Evolutionary conservation across 2,888 invertebrate genomes (phyloP), one percentile per base, ranked within the genome.

Genomic region (Osmoderma eremita): DNA sequence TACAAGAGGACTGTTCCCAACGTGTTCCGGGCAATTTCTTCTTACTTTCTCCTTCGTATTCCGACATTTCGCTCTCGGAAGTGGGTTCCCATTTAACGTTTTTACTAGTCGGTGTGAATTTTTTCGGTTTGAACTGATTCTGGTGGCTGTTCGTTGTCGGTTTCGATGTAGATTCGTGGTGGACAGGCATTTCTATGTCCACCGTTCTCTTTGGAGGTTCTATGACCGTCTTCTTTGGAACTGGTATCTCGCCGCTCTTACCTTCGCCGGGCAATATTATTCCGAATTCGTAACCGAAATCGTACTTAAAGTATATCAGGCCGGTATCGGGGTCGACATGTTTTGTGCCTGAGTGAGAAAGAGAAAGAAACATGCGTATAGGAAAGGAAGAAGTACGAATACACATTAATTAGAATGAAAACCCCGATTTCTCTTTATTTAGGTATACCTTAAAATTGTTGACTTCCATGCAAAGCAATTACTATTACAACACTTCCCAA

Each of bases 221-320:
- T 24, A 85, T 82, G 54, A 81, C 73, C 0, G 82, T 83, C 76
- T 83, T 84, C 75, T 80, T 82, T 18, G 83, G 82, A 15, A 79
- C 77, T 5, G 82, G 82, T 42, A 83, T 80, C 72, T 81, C 78
- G 69, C 79, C 79, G 70, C 83, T 83, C 78, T 85, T 86, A 72
- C 88, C 85, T 78, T 89, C 88, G 56, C 89, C 89, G 45, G 91
- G 91, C 56, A 90, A 83, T 51, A 91, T 86, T 71, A 91, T 87
- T 69, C 91, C 91, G 78, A 91, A 91, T 80, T 91, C 91, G 80
- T 91, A 91, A 74, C 91, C 91, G 78, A 91, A 91, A 83, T 91
- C 91, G 79, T 91, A 91, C 83, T 91, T 91, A 86, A 91, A 91
- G 84, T 91, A 91, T 77, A 91, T 90, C 69, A 91, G 84, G 73